A percentile compares a stretch with the other conserved stretches of the same genome.
Conservation (phyloP, 2,888 invertebrate genomes). For the Empis livida region DNA sequence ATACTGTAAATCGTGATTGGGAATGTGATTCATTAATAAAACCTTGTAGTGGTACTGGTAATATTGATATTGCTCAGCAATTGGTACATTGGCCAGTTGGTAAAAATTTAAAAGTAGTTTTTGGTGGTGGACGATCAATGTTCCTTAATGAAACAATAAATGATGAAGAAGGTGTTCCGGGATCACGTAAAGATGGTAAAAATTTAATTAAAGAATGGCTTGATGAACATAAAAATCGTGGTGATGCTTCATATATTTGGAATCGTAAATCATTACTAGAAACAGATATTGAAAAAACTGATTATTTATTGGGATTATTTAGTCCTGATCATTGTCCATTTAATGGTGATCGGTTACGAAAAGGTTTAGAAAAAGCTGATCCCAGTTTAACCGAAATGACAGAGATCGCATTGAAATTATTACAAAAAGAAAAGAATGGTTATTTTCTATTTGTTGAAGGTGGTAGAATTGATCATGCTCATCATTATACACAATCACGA, state of each 20-base stretch:
- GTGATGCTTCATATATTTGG: conserved; percentile 27
- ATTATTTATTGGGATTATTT: conserved; percentile 45
- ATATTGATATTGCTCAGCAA: conserved; percentile 60
- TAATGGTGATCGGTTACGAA: conserved; percentile 41
- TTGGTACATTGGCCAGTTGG: conserved; percentile 53
- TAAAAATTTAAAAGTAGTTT: conserved; percentile 48
- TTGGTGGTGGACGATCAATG: conserved; percentile 28
- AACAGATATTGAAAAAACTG: conserved; percentile 36
- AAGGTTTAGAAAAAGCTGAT: conserved; percentile 34
- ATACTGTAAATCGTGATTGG: conserved; percentile 55
- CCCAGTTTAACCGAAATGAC: conserved; percentile 57
- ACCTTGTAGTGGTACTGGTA: conserved; percentile 37
- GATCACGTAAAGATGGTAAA: conserved; percentile 45
- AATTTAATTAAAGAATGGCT: conserved; percentile 59
- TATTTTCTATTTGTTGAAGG: conserved; percentile 62
- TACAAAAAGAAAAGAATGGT: conserved; percentile 46
- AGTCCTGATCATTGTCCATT: conserved; percentile 44
- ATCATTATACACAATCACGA: conserved; percentile 51
- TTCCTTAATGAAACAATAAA: conserved; percentile 28
- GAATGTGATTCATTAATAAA: conserved; percentile 48
- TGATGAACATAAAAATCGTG: conserved; percentile 15
- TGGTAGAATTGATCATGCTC: conserved; percentile 38
- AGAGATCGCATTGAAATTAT: conserved; percentile 44
- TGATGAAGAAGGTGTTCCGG: conserved; percentile 41
- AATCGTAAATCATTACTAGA: conserved; percentile 18